These are phyloP conservation scores for Psophia crepitans DNA, from an alignment of 2,113 vertebrate species.

Conservation along the genomic window DNA sequence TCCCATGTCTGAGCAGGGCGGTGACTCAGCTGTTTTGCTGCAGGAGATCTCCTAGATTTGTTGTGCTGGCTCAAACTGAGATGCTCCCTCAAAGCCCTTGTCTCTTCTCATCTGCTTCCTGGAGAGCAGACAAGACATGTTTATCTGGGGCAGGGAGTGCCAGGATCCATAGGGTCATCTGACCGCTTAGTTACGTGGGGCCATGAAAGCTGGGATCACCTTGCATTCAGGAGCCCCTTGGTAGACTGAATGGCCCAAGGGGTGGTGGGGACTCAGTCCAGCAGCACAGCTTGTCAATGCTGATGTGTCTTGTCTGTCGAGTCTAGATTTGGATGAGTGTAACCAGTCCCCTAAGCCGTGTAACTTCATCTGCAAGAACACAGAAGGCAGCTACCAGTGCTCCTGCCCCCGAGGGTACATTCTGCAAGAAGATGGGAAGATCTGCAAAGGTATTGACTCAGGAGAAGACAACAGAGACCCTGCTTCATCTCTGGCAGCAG, in stretches of 20 bases:
- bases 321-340: slow-evolving; percentile 90
- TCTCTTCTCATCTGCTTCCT: not conserved
- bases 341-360: slow-evolving; percentile 87
- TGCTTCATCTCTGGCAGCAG: not conserved
- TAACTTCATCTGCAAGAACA: slow-evolving; percentile 96
- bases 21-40: too few species aligned
- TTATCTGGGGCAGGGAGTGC: not conserved
- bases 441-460: slow-evolving; percentile 85
- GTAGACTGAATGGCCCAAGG: not conserved
- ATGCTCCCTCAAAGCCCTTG: too few species aligned
- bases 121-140: not conserved
- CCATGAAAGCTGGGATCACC: not conserved
- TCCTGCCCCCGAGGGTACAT: slow-evolving; percentile 90
- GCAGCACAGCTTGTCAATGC: not conserved
- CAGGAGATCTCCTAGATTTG: not conserved
- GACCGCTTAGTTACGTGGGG: not conserved
- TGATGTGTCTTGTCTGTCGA: not conserved
- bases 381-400: slow-evolving; percentile 92
- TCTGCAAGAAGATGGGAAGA: slow-evolving; percentile 89
- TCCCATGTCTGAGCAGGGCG: not conserved
- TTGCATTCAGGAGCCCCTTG: not conserved
- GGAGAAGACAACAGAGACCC: not conserved
- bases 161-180: not conserved
- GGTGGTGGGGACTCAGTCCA: not conserved
- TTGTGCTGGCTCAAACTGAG: not conserved